Conservation (phyloP, 1,140 invertebrate genomes). For the Zaprionus capensis region DNA sequence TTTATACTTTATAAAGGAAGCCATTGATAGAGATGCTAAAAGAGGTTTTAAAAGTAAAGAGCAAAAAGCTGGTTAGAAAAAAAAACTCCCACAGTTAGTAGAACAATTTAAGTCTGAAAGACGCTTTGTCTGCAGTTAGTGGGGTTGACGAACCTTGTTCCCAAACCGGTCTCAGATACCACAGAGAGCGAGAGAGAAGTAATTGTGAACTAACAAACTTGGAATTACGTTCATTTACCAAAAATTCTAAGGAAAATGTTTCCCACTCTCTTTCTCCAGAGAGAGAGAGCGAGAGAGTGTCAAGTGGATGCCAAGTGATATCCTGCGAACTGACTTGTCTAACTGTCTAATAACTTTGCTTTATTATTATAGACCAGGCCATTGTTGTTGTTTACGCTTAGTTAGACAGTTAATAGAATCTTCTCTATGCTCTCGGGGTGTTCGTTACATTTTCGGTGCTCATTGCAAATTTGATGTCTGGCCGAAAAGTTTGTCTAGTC, state of each 20-base stretch:
- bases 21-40: neutral
- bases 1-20: neutral
- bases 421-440: constrained; percentile 34
- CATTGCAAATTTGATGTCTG: constrained; percentile 53
- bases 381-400: constrained; percentile 58
- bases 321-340: constrained; percentile 16
- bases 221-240: neutral
- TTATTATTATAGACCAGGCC: constrained; percentile 68
- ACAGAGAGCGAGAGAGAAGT: neutral
- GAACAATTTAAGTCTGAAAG: constrained; percentile 10
- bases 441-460: constrained; percentile 60
- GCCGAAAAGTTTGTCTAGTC: constrained; percentile 37
- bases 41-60: neutral
- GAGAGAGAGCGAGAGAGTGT: neutral
- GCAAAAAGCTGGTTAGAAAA: neutral
- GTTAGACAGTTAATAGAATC: constrained; percentile 69
- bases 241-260: neutral
- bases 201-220: neutral
- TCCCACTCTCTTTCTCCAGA: neutral
- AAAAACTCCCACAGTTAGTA: neutral
- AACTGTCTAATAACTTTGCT: constrained; percentile 71
- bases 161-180: constrained; percentile 4
- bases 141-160: constrained; percentile 17
- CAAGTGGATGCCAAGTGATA: constrained; percentile 7
- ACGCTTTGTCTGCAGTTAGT: constrained; percentile 19